Conservation (phyloP, 2,113 vertebrate genomes). For the Genyomyrus donnyi region DNA sequence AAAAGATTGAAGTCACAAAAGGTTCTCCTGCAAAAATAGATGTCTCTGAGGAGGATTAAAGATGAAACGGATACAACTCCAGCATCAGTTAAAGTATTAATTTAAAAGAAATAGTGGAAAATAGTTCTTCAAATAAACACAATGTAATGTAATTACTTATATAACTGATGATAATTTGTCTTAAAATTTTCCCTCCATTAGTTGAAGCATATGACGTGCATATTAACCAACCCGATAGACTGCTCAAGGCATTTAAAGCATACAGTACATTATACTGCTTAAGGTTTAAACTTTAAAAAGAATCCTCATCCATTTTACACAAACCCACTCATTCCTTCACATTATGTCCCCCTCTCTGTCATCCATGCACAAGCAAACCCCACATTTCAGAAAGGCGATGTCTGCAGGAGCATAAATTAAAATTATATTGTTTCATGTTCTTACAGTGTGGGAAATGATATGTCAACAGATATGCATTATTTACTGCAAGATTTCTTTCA, state of each 20-base stretch:
- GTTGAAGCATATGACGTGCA: too few relatives aligned
- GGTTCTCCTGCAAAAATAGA: neutral
- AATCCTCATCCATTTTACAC: neutral
- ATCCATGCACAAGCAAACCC: neutral
- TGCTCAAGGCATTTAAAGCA: neutral
- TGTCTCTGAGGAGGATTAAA: neutral
- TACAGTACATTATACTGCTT: neutral
- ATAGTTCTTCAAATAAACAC: neutral
- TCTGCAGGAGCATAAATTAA: constrained; percentile 9
- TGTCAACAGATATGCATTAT: constrained; percentile 42
- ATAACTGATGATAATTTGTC: neutral
- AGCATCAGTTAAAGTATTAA: neutral
- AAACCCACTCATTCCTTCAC: neutral
- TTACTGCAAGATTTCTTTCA: constrained; percentile 41
- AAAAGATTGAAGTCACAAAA: neutral
- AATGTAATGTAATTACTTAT: neutral
- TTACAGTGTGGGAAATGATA: constrained; percentile 31
- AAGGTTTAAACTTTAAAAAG: neutral
- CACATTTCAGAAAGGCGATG: neutral
- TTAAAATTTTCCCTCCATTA: neutral
- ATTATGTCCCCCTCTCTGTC: neutral
- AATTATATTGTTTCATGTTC: constrained; percentile 23
- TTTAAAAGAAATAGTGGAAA: neutral
- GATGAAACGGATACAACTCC: neutral
- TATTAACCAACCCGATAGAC: neutral